Evolutionary conservation across 1,140 invertebrate genomes (phyloP).

Genomic region (Drosophila triauraria): DNA sequence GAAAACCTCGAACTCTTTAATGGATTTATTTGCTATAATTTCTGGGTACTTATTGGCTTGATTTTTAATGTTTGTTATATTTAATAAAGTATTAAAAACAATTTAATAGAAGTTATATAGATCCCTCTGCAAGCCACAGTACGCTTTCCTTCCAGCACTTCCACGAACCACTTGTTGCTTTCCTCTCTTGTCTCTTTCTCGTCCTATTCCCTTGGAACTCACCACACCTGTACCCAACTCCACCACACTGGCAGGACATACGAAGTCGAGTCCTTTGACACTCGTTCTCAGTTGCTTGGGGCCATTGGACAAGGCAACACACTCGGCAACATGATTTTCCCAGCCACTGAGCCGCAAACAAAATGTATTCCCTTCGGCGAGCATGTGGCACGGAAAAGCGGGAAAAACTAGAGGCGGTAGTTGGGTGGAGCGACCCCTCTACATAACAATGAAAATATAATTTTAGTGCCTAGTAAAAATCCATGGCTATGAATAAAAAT

Average conservation of each 20-base stretch:
- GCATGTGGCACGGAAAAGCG: neutral
- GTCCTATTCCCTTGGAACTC: constrained; percentile 16
- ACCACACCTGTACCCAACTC: constrained; percentile 17
- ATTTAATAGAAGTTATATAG: fast-evolving
- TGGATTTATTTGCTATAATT: no score
- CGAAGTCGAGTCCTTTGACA: constrained; percentile 12
- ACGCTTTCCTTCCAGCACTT: constrained; percentile 46
- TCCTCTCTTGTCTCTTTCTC: neutral
- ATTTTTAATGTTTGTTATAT: neutral
- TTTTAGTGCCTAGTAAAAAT: constrained; percentile 79
- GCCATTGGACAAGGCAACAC: constrained; percentile 1
- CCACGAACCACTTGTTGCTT: constrained; percentile 63
- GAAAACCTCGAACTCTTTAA: no score
- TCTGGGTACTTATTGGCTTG: neutral
- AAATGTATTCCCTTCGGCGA: no score
- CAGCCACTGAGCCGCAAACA: neutral
- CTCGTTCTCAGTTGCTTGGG: constrained; percentile 16
- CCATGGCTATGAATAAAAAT: constrained; percentile 66
- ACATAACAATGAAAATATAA: constrained; percentile 79
- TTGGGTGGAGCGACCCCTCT: neutral
- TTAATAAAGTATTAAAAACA: neutral
- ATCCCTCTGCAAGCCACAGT: neutral
- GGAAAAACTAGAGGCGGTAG: neutral
- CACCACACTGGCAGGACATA: constrained; percentile 40
- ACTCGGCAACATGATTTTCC: neutral